Conservation (phyloP, 2,888 invertebrate genomes). For the Hipparchia sbordonii region DNA sequence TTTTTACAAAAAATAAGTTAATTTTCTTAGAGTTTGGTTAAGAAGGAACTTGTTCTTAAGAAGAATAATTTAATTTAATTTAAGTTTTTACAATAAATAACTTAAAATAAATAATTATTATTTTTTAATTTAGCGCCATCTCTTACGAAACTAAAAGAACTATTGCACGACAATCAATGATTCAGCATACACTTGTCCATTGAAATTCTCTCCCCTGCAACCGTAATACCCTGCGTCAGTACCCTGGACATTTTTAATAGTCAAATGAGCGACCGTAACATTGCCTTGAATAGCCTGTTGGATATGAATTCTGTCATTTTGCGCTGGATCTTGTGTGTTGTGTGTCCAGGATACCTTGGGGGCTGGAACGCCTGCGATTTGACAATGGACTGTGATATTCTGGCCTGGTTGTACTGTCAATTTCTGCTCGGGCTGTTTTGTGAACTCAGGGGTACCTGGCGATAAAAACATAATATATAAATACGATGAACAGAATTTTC, state of each 20-base stretch:
- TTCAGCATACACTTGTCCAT: constrained; percentile 59
- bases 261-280: constrained; percentile 49
- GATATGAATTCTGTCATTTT: constrained; percentile 42
- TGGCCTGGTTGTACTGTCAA: constrained; percentile 50
- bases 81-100: too few relatives aligned
- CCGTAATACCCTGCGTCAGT: constrained; percentile 66
- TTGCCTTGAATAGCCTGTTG: constrained; percentile 31
- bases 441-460: constrained; percentile 58
- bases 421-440: constrained; percentile 49
- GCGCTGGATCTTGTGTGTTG: constrained; percentile 54
- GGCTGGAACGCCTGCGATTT: constrained; percentile 52
- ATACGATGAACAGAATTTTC: too few relatives aligned
- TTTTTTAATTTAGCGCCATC: too few relatives aligned
- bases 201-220: constrained; percentile 56
- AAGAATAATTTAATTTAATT: too few relatives aligned
- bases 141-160: not conserved
- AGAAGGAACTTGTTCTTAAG: too few relatives aligned
- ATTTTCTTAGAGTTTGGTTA: too few relatives aligned
- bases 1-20: too few relatives aligned
- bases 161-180: constrained; percentile 42
- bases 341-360: constrained; percentile 56
- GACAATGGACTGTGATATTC: constrained; percentile 61
- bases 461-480: constrained; percentile 8
- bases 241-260: constrained; percentile 55
- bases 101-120: too few relatives aligned